These are phyloP conservation scores for Gobius niger DNA, from an alignment of 2,113 vertebrate genomes.

Conservation along the genomic window DNA sequence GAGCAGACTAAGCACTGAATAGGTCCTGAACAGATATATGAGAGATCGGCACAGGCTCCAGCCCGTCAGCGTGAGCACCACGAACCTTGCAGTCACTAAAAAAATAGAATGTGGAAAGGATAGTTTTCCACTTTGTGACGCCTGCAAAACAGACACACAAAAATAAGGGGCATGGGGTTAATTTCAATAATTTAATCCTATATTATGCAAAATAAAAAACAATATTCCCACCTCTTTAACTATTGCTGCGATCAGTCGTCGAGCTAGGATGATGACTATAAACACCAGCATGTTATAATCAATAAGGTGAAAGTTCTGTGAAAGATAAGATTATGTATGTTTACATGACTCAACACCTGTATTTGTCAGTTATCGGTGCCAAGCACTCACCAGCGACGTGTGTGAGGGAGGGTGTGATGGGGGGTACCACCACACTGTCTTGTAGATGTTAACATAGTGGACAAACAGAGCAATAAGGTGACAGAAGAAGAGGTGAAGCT, in stretches of 20 bases:
- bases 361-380: neutral
- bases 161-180: too few relatives aligned
- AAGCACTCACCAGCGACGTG: constrained; percentile 88
- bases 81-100: constrained; percentile 91
- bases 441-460: constrained; percentile 99
- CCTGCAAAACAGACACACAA: constrained; percentile 71
- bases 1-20: constrained; percentile 94
- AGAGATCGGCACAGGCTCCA: constrained; percentile 95
- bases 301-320: constrained; percentile 97
- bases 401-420: constrained; percentile 93
- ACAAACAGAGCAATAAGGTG: constrained; percentile 95
- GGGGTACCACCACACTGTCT: constrained; percentile 98
- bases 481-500: constrained; percentile 96
- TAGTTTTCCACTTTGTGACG: constrained; percentile 91
- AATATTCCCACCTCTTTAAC: constrained; percentile 90
- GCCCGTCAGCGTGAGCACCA: constrained; percentile 91
- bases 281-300: constrained; percentile 98
- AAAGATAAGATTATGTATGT: constrained; percentile 18
- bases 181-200: neutral
- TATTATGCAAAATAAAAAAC: neutral
- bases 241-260: constrained; percentile 90
- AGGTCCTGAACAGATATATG: constrained; percentile 94
- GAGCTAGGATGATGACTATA: constrained; percentile 90
- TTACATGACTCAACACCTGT: neutral
- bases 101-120: constrained; percentile 92